phyloP scores from a whole-genome alignment of 2,113 vertebrate species.

The Microcebus tavaratra region DNA sequence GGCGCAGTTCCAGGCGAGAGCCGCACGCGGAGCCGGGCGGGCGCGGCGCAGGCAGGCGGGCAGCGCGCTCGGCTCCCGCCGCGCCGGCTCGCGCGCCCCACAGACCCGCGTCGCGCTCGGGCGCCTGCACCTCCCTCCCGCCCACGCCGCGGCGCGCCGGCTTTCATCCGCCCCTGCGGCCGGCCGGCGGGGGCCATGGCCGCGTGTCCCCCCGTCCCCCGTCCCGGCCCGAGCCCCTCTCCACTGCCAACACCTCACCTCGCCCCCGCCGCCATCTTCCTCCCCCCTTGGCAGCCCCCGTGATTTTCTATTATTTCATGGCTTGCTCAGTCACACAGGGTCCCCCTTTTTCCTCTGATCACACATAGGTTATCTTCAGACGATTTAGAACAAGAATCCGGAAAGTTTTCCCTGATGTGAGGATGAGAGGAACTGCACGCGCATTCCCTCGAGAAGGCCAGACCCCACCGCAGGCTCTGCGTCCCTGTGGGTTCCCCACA shows the following conservation, averaged over 20 bases:
- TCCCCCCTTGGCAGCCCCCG: conserved; percentile 69
- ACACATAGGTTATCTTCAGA: not conserved
- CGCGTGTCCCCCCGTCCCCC: not conserved
- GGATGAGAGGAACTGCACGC: not conserved
- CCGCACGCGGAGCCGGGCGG: conserved; percentile 86
- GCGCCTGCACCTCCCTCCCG: not conserved
- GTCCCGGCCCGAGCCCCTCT: conserved; percentile 48
- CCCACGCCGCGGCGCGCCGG: conserved; percentile 30
- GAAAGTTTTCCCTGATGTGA: not conserved
- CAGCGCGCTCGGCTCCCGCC: conserved; percentile 89
- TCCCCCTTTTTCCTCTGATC: not conserved
- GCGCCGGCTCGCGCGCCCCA: conserved; percentile 88
- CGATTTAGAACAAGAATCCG: not conserved
- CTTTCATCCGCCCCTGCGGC: conserved; percentile 82
- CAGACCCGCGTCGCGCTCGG: conserved; percentile 81
- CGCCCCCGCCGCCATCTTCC: conserved; percentile 87
- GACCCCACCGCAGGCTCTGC: not conserved
- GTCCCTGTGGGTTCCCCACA: not conserved
- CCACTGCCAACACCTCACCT: conserved; percentile 77
- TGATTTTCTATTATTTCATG: not conserved
- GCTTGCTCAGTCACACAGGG: not conserved
- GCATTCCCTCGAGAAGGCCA: not conserved
- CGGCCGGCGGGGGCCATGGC: conserved; percentile 80
- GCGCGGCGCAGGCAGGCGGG: conserved; percentile 88
- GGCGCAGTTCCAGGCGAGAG: conserved; percentile 84